Evolutionary conservation across 2,888 invertebrate species (phyloP), one percentile per base, ranked within the genome.

Genomic region (Junonia oenone): DNA sequence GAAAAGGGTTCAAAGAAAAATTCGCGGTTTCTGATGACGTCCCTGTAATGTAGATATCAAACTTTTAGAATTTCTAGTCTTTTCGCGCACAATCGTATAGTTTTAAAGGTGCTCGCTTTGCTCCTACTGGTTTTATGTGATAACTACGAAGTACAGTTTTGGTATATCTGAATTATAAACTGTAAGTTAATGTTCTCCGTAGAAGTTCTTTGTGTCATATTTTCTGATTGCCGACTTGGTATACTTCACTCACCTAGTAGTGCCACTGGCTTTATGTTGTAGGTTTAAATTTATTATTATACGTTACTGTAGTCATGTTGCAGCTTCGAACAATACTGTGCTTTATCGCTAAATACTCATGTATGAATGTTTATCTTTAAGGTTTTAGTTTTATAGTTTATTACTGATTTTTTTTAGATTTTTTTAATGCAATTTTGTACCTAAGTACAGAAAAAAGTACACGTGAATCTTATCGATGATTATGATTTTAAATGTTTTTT

Each of bases 321-420:
- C 90, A 90, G 90, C 90, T 89, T 85, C 73, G 86, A 90, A 81
- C 86, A 89, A 88, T 72, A 73, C 78, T 80, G 84, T 87, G 90
- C 90, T 90, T 90, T 90, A 90, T 76, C 77, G 87, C 87, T 84
- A 83, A 90, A 90, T 90, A 89, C 90, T 90, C 89, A 89, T 83
- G 85, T 80, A 87, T 85, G 83, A 78, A 88, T 86, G 85, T 82
- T 76, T 87, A 80, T 79, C 78, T 81, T 80, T 83, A 81, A 80
- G 75, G 66, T 70, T 75, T 55, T 61, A 58, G 33, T 58, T 60
- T 57, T 61, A 72, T 79, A 76, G 76, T 77, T 69, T 77, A 66
- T 80, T 79, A 75, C 72, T 68, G 70, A 72, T 82, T 69, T 64
- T 63, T 69, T 33, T 33, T 61, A 65, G 56, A 71, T 70, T 75